These are phyloP conservation scores for Parapsyche elsis DNA, from an alignment of 1,140 invertebrate species.

Conservation along the genomic window DNA sequence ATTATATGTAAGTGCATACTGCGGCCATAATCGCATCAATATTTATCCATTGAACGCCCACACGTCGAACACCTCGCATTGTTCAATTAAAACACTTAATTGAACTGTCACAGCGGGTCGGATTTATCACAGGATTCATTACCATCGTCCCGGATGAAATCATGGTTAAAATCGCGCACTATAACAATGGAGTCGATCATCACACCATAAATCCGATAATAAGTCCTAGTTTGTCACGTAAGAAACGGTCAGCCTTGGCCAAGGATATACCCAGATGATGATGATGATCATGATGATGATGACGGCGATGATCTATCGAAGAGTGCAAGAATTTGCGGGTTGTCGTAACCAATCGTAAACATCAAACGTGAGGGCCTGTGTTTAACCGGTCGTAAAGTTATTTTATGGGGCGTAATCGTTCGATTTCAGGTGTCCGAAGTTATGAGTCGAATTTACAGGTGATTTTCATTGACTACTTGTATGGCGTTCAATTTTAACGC, in stretches of 20 bases:
- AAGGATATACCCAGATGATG: too few species aligned
- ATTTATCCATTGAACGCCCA: neutral
- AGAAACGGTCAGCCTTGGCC: too few species aligned
- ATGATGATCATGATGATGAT: too few species aligned
- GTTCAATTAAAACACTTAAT: conserved; percentile 3
- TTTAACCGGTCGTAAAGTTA: neutral
- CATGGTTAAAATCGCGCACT: neutral
- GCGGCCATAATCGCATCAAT: neutral
- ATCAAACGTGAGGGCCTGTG: neutral
- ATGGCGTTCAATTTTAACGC: too few species aligned
- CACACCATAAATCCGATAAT: neutral
- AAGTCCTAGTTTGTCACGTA: too few species aligned
- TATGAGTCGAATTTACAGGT: too few species aligned
- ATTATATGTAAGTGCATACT: too few species aligned
- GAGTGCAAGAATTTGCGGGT: too few species aligned
- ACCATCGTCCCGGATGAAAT: neutral
- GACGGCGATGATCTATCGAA: too few species aligned
- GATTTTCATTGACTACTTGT: too few species aligned
- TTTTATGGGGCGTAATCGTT: neutral
- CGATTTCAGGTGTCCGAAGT: too few species aligned
- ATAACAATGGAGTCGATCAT: neutral
- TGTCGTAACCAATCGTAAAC: too few species aligned
- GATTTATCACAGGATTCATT: neutral
- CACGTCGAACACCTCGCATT: neutral
- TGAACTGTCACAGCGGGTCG: neutral